Base-by-base conservation (phyloP, 1,140 invertebrate genomes). In the Pissodes strobi region DNA sequence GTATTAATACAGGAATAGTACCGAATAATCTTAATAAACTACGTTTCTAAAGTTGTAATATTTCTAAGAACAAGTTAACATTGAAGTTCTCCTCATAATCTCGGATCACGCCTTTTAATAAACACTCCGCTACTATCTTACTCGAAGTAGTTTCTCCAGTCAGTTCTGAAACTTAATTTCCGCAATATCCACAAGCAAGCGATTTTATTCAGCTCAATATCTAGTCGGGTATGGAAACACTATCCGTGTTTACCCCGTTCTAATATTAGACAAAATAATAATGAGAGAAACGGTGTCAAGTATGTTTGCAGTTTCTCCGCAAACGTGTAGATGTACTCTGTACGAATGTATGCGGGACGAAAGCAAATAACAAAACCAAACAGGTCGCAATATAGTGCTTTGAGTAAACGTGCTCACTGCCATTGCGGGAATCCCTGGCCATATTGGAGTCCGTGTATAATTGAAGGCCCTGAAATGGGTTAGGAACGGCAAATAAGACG, bases 251-350 rank as follows among this genome's bases (percentile, higher is more conserved):
- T 48, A 19, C 53, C 21, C 25, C n/a, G 58, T 60, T 45, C 37
- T 43, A 37, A 64, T 58, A 48, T 57, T 49, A 48, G 39, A 30
- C 62, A 57, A 56, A 64, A 64, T 58, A 64, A 64, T 64, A 64
- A 64, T 57, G 62, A 64, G 52, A 57, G 53, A 64, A 64, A 57
- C 62, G 62, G 62, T 64, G 62, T 64, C 62, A 64, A 64, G 55
- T 57, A 41, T 64, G 53, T 64, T 64, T 64, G 46, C 53, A 38
- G 45, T 57, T 57, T 57, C 62, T 55, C 62, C 55, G 25, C 49
- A 52, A 57, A 57, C 53, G 62, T 64, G 62, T 64, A 57, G 43
- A 48, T 39, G 39, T 25, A 15, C 34, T 15, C 21, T 52, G 41
- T 38, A 34, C 34, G 30, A 23, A 13, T 48, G n/a, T 49, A 63